Evolutionary conservation across 2,797 vertebrate genomes (phyloP).

Genomic region (Protosalanx chinensis): DNA sequence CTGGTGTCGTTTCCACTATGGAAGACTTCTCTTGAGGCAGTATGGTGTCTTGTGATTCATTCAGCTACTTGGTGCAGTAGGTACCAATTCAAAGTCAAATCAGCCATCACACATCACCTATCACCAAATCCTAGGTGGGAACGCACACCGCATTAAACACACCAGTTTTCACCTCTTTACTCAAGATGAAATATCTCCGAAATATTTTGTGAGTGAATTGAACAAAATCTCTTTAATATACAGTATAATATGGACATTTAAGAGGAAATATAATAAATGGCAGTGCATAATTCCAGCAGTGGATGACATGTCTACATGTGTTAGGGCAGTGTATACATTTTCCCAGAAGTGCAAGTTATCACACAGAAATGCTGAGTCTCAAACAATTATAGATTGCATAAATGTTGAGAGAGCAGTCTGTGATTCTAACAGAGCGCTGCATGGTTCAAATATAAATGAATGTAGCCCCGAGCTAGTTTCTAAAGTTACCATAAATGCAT

Average conservation of each 20-base stretch:
- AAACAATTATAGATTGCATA: constrained; percentile 7
- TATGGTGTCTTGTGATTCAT: constrained; percentile 40
- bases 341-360: constrained; percentile 15
- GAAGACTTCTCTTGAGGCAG: constrained; percentile 63
- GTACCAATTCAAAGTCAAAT: constrained; percentile 4
- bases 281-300: constrained; percentile 40
- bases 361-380: neutral
- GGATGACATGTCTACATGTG: constrained; percentile 23
- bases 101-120: neutral
- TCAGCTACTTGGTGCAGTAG: constrained; percentile 11
- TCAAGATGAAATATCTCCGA: neutral
- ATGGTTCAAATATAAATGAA: constrained; percentile 1
- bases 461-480: neutral
- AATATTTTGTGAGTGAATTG: constrained; percentile 6
- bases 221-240: constrained; percentile 1
- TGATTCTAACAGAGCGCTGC: constrained; percentile 44
- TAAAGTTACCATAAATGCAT: neutral
- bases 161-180: neutral
- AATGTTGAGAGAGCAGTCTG: constrained; percentile 44
- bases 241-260: neutral
- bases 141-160: constrained; percentile 16
- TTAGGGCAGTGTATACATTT: constrained; percentile 49
- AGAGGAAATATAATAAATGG: constrained; percentile 21
- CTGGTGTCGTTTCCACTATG: constrained; percentile 28
- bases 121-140: neutral